A percentile compares a stretch with the other conserved stretches of the same genome.
phyloP scores from a whole-genome alignment of 1,140 invertebrate species.

The Vanessa tameamea region DNA sequence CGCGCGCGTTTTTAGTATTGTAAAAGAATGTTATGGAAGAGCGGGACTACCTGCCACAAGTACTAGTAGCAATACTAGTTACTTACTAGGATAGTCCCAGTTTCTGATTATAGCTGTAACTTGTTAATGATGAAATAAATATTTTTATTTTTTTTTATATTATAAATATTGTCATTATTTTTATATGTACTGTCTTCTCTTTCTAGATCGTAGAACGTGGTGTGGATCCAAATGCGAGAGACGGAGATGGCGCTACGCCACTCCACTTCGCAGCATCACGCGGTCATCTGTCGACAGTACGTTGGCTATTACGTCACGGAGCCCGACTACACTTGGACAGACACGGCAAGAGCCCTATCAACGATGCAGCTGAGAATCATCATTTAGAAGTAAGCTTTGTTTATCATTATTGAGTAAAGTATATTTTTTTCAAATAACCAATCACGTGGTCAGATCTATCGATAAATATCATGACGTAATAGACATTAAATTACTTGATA shows the following conservation, averaged over 20 bases:
- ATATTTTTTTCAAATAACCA: no score
- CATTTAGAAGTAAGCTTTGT: conserved; percentile 88
- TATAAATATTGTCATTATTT: not conserved
- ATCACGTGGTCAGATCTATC: no score
- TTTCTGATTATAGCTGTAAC: no score
- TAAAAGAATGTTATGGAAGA: no score
- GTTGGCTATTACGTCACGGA: conserved; percentile 90
- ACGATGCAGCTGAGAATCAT: conserved; percentile 94
- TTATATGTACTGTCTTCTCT: not conserved
- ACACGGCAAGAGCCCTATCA: conserved; percentile 92
- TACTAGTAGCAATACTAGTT: no score
- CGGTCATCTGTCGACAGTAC: conserved; percentile 89
- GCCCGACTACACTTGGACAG: conserved; percentile 90
- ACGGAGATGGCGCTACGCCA: conserved; percentile 91
- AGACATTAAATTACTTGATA: no score
- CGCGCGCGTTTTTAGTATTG: no score
- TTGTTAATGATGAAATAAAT: no score
- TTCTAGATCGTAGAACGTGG: conserved; percentile 90
- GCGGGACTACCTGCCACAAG: no score
- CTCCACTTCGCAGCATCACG: conserved; percentile 90
- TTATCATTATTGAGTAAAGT: not conserved
- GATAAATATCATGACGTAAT: no score
- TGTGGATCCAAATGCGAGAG: conserved; percentile 90
- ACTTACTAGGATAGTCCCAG: no score
- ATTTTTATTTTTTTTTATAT: no score